phyloP scores from a whole-genome alignment of 1,140 invertebrate genomes.

The Aphaenogaster floridana region DNA sequence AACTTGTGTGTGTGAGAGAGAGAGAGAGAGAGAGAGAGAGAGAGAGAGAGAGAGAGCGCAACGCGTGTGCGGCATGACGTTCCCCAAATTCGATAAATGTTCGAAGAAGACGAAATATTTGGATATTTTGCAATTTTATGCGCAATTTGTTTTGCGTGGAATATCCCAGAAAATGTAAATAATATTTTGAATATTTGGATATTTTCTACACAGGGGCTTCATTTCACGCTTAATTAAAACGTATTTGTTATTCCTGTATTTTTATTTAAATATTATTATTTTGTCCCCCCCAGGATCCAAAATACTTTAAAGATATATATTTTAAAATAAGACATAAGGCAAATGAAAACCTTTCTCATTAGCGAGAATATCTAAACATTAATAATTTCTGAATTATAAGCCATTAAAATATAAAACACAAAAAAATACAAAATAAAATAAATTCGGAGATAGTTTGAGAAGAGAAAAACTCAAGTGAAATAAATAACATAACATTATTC shows the following conservation, averaged over 20 bases:
- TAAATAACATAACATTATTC: not conserved
- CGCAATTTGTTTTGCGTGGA: not conserved
- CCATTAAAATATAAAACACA: not conserved
- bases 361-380: not conserved
- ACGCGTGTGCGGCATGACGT: not conserved
- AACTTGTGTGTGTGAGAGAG: not conserved
- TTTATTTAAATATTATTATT: not conserved
- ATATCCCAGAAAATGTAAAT: not conserved
- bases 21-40: not conserved
- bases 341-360: not conserved
- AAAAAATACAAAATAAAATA: not conserved
- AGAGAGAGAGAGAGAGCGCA: conserved; percentile 2
- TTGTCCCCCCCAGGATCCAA: not conserved
- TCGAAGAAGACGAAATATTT: conserved; percentile 4
- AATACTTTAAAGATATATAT: not conserved
- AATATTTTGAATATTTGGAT: conserved; percentile 24
- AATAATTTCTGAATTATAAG: not conserved
- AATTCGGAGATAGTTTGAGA: not conserved
- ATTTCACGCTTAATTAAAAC: conserved; percentile 18
- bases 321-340: not conserved
- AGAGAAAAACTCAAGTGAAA: not conserved
- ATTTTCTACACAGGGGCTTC: not conserved
- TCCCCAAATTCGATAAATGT: conserved; percentile 39
- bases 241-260: not conserved
- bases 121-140: conserved; percentile 4